phyloP scores from a whole-genome alignment of 2,888 invertebrate genomes.

The Drosophila borealis region DNA sequence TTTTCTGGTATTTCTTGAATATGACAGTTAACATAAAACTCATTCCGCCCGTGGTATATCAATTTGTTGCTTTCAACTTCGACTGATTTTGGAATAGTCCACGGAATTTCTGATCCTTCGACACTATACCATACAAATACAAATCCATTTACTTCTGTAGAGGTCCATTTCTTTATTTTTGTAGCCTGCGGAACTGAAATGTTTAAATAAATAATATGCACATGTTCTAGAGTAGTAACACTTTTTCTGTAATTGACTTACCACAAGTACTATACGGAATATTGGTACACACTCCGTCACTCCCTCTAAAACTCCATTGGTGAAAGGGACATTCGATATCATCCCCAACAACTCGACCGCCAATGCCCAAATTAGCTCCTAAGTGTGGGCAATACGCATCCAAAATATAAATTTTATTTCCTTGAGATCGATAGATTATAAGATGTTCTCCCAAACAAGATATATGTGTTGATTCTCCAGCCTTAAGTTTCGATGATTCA shows the following conservation, averaged over 20 bases:
- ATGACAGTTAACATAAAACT: constrained; percentile 91
- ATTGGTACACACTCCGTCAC: constrained; percentile 89
- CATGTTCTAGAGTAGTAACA: background rate
- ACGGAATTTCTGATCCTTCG: constrained; percentile 89
- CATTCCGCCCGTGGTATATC: constrained; percentile 91
- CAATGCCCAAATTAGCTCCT: constrained; percentile 93
- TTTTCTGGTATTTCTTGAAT: constrained; percentile 95
- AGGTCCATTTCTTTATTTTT: constrained; percentile 89
- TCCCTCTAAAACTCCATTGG: constrained; percentile 92
- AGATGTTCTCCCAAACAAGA: constrained; percentile 90
- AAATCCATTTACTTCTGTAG: constrained; percentile 89
- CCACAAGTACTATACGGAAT: constrained; percentile 90
- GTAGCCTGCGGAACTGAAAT: constrained; percentile 89
- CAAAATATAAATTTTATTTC: constrained; percentile 88
- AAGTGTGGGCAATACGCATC: constrained; percentile 96
- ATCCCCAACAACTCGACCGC: constrained; percentile 91
- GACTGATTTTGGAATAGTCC: constrained; percentile 87
- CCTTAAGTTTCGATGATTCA: constrained; percentile 88
- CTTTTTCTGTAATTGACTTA: constrained; percentile 15
- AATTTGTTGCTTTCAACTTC: constrained; percentile 87
- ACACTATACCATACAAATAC: constrained; percentile 94
- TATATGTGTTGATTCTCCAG: constrained; percentile 87
- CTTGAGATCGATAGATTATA: constrained; percentile 89
- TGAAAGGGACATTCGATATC: constrained; percentile 96
- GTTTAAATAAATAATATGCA: background rate